These are phyloP conservation scores for Corythornis cristatus DNA, from an alignment of 2,113 vertebrate species.

Conservation along the genomic window DNA sequence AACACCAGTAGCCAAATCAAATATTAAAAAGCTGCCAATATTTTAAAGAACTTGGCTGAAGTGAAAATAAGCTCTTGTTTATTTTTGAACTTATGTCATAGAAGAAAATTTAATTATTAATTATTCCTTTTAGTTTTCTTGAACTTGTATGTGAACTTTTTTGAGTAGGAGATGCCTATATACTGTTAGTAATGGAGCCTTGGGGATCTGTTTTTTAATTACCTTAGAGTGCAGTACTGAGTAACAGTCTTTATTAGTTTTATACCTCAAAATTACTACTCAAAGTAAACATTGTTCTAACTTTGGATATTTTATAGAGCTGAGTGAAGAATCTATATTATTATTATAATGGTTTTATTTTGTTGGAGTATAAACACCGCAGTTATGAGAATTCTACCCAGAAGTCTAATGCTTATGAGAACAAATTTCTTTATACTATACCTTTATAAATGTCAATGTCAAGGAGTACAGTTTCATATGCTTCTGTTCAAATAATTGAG, in stretches of 20 bases:
- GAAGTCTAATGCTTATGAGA: background rate
- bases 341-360: conserved; percentile 29
- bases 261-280: conserved; percentile 20
- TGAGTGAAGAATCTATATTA: background rate
- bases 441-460: background rate
- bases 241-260: conserved; percentile 40
- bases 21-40: background rate
- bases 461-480: background rate
- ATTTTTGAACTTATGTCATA: background rate
- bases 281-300: conserved; percentile 20
- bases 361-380: background rate
- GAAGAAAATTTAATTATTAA: background rate
- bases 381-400: background rate
- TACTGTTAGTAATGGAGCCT: background rate
- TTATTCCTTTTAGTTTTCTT: background rate
- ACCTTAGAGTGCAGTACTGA: conserved; percentile 28
- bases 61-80: background rate
- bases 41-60: background rate
- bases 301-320: background rate
- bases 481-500: background rate
- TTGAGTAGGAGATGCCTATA: background rate
- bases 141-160: background rate
- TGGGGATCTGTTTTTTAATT: conserved; percentile 54
- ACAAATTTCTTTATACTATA: background rate
- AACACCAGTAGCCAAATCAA: background rate